A percentile compares a stretch with the other conserved stretches of the same genome.
Evolutionary conservation across 2,888 invertebrate genomes (phyloP).

Genomic region (Kryphioiulus occultus): DNA sequence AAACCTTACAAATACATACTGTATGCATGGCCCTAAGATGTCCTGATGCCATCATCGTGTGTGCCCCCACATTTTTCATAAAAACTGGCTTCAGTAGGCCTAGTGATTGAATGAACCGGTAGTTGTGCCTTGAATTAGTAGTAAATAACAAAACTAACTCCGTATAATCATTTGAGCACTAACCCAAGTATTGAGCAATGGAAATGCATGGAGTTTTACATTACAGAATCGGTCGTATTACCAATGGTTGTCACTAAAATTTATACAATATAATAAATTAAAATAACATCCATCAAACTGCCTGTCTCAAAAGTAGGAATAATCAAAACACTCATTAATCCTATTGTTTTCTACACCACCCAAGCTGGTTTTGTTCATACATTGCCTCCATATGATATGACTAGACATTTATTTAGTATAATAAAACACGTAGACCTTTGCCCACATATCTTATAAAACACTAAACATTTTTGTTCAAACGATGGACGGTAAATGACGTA

Average conservation of each 20-base stretch:
- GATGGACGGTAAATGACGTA: slow-evolving; percentile 35
- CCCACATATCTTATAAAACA: slow-evolving; percentile 6
- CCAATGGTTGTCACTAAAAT: not conserved
- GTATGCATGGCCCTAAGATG: not conserved
- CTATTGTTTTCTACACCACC: not conserved
- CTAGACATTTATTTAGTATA: slow-evolving; percentile 26
- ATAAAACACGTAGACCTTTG: slow-evolving; percentile 20
- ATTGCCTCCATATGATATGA: slow-evolving; percentile 14
- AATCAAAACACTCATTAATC: not conserved
- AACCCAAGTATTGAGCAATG: slow-evolving; percentile 35
- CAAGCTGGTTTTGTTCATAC: slow-evolving; percentile 19
- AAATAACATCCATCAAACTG: not conserved
- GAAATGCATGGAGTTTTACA: slow-evolving; percentile 25
- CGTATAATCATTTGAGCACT: slow-evolving; percentile 22
- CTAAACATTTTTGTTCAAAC: slow-evolving; percentile 29
- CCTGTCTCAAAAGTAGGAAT: not conserved
- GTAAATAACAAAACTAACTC: not conserved
- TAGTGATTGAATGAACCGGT: not conserved
- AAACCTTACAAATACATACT: not conserved
- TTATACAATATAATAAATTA: not conserved
- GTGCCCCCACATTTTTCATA: not conserved
- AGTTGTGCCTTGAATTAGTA: not conserved
- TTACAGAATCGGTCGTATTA: not conserved
- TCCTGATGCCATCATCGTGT: not conserved
- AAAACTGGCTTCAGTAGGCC: not conserved